A percentile compares a stretch with the other conserved stretches of the same genome.
Conservation (phyloP, 2,888 invertebrate genomes). For the Agrotis clavis region DNA sequence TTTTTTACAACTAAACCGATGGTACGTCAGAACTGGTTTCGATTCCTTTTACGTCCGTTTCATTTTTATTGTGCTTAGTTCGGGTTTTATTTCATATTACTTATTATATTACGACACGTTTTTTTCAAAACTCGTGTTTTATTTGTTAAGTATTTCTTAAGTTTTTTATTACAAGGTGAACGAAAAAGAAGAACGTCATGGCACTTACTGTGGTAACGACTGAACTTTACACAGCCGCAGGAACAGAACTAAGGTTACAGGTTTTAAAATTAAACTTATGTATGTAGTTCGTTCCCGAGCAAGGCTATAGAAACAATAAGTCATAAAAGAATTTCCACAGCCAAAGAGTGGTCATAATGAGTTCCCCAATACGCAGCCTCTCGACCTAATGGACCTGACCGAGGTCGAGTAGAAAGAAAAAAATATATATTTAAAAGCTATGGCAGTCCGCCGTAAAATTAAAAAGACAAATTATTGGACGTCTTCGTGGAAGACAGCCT, state of each 20-base stretch:
- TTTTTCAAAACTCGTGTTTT: conserved; percentile 72
- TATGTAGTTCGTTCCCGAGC: conserved; percentile 75
- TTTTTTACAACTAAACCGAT: conserved; percentile 90
- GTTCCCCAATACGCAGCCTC: conserved; percentile 83
- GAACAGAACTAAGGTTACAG: conserved; percentile 64
- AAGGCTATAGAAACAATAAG: conserved; percentile 86
- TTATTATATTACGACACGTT: conserved; percentile 86
- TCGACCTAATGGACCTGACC: conserved; percentile 86
- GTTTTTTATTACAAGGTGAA: conserved; percentile 52
- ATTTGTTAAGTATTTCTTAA: conserved; percentile 61
- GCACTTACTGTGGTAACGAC: conserved; percentile 59
- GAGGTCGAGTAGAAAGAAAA: conserved; percentile 83
- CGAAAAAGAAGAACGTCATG: conserved; percentile 51
- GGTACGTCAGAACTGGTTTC: conserved; percentile 86
- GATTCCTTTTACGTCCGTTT: conserved; percentile 85
- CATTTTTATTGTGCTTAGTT: conserved; percentile 86
- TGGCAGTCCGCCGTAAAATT: conserved; percentile 90
- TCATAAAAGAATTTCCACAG: conserved; percentile 86
- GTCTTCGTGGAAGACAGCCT: conserved; percentile 90
- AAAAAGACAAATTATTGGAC: conserved; percentile 91
- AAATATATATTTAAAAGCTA: conserved; percentile 88
- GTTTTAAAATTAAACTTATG: conserved; percentile 69
- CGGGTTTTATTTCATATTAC: conserved; percentile 84
- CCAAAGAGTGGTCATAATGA: conserved; percentile 83
- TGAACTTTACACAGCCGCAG: conserved; percentile 52